Base-by-base conservation (phyloP, 1,140 invertebrate genomes). In the Pseudomyrmex pallidus region DNA sequence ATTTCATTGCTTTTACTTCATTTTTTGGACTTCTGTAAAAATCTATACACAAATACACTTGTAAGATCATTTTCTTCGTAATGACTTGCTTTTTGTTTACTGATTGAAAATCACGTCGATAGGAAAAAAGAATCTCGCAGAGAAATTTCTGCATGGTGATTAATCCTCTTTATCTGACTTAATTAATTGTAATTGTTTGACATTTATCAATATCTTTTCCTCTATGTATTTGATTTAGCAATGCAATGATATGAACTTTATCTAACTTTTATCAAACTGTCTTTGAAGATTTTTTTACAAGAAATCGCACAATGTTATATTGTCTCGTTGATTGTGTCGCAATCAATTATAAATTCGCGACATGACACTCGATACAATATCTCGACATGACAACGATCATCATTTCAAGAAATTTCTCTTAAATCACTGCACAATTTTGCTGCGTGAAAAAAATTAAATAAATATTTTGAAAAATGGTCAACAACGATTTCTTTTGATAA, bases 381-480 rank as follows among this genome's bases (percentile, higher is more conserved):
- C 25, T 48, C 48, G 52, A 50, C 8, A 44, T 35, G 3, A 15
- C 5, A 15, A 48, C 8, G 2, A 48, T 70, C 20, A 68, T 22
- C 46, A 56, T 68, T 48, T 48, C 0, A 13, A 20, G 10, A 35
- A 0, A 5, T 35, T 3, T 35, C 35, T 35, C 35, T 64, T 44
- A 62, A 74, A 62, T 35, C 3, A 9, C 15, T 8, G 25, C 52
- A 8, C 10, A 9, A 74, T 62, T 46, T 59, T 2, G 0, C 48
- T 50, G 2, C 5, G 15, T 13, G 2, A 77, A 66, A 52, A 66
- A 9, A 77, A 66, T 20, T 64, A 54, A 0, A 66, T 54, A 77
- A 66, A 66, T 77, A 66, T 13, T 77, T 77, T 35, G 13, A 35
- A 35, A 17, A 52, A 77, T 54, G 25, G 22, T 35, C 1, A 5